Conservation (phyloP, 2,888 invertebrate species). For the Hirtodrosophila histrioides region DNA sequence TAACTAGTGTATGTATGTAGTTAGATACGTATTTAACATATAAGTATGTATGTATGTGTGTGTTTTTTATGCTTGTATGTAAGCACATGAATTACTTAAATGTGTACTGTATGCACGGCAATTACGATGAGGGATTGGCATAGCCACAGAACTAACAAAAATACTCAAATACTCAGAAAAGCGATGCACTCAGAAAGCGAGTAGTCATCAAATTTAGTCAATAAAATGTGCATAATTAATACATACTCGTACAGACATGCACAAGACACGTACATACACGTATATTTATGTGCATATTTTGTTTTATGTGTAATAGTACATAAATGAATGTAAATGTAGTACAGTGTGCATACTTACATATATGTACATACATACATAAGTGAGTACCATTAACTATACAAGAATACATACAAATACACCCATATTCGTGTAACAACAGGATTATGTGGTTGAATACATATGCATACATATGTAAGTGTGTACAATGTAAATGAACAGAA, state of each 20-base stretch:
- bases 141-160: slow-evolving; percentile 12
- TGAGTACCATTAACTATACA: slow-evolving; percentile 18
- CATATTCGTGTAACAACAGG: slow-evolving; percentile 13
- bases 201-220: slow-evolving; percentile 1
- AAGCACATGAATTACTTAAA: neutral
- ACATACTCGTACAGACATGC: neutral
- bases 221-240: neutral
- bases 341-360: slow-evolving; percentile 16
- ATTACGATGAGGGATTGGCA: slow-evolving; percentile 7
- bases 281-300: slow-evolving; percentile 3
- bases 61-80: slow-evolving; percentile 1
- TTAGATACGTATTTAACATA: slow-evolving; percentile 23
- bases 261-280: slow-evolving; percentile 15
- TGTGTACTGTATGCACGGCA: slow-evolving; percentile 17
- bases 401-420: slow-evolving; percentile 2
- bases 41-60: slow-evolving; percentile 30
- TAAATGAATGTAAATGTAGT: slow-evolving; percentile 4
- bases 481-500: slow-evolving; percentile 36
- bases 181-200: slow-evolving; percentile 8
- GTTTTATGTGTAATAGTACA: neutral
- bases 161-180: slow-evolving; percentile 7
- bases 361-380: neutral
- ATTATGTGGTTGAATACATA: slow-evolving; percentile 3
- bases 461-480: slow-evolving; percentile 17
- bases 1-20: slow-evolving; percentile 18